phyloP scores from a whole-genome alignment of 2,888 invertebrate species.

The Heliconius erato region DNA sequence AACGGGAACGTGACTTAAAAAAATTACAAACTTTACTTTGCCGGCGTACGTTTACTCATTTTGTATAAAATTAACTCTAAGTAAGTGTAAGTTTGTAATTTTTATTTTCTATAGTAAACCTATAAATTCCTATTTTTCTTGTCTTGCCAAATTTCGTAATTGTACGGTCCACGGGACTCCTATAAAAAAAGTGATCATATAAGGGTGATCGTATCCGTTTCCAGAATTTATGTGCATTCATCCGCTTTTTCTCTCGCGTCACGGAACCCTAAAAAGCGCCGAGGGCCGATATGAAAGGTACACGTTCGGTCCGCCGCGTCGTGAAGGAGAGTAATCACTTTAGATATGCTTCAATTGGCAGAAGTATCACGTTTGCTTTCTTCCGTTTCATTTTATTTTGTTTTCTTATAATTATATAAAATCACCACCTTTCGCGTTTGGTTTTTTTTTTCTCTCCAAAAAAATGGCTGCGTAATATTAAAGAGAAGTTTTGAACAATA shows the following conservation, averaged over 20 bases:
- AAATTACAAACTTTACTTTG: too few species aligned
- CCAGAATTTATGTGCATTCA: too few species aligned
- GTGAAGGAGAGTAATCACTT: constrained; percentile 34
- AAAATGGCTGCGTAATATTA: background rate
- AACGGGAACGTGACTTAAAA: too few species aligned
- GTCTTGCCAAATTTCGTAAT: too few species aligned
- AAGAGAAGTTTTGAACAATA: too few species aligned
- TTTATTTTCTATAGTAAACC: too few species aligned
- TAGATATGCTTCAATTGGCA: constrained; percentile 24
- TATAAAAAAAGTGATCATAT: background rate
- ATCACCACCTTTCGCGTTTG: background rate
- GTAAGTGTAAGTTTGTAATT: too few species aligned
- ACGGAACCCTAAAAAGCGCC: constrained; percentile 15
- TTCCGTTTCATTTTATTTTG: constrained; percentile 15
- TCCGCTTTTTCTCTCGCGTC: background rate
- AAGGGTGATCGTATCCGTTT: background rate
- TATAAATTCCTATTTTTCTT: too few species aligned
- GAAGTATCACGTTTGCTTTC: constrained; percentile 19
- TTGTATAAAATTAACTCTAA: too few species aligned
- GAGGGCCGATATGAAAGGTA: constrained; percentile 36
- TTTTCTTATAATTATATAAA: background rate
- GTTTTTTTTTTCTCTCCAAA: background rate
- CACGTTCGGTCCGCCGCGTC: constrained; percentile 26
- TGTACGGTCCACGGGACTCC: too few species aligned
- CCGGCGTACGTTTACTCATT: too few species aligned